Base-by-base conservation (phyloP, 2,113 vertebrate genomes). In the Furnarius figulus region DNA sequence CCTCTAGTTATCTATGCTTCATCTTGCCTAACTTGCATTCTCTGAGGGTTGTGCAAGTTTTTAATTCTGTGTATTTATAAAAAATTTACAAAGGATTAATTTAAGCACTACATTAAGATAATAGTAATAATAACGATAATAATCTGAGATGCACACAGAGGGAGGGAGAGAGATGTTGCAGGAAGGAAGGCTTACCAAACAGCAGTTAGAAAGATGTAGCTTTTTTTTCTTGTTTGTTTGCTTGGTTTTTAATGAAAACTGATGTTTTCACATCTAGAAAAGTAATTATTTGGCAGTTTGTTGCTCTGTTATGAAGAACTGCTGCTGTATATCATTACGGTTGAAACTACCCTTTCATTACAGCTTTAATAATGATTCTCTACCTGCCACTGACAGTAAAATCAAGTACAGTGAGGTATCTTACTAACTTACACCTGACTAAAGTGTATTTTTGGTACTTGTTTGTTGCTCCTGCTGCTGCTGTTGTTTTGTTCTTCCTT, bases 71-170 rank as follows among this genome's bases (percentile, higher is more conserved):
- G 27, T 89, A 89, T 89, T 79, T 92, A 91, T 89, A 75, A 93
- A 92, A 97, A 95, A 93, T 67, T 94, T 96, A 93, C 55, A 90
- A 93, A 90, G 73, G 44, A 84, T 47, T 90, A 92, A 96, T 93
- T 95, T 93, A 97, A 95, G 66, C 65, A 90, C 80, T 93, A 90
- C 65, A 55, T 95, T 95, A 95, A 81, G 47, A 77, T 93, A 94
- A 95, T 59, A 85, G 52, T 52, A 81, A 87, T 85, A 94, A 85
- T 73, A 90, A 77, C 19, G 55, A 18, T 74, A 81, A 91, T 87
- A 85, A 87, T 74, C n/a, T 77, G 52, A 81, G 72, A 40, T 81
- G 19, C 49, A 85, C 23, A 8, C 24, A 35, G 44, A 53, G 33
- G 52, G 31, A 62, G 33, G 50, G 62, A 79, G 56, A 61, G 30